A percentile compares a stretch with the other conserved stretches of the same genome.
Evolutionary conservation across 1,140 invertebrate species (phyloP).

Genomic region (Nylanderia fulva): DNA sequence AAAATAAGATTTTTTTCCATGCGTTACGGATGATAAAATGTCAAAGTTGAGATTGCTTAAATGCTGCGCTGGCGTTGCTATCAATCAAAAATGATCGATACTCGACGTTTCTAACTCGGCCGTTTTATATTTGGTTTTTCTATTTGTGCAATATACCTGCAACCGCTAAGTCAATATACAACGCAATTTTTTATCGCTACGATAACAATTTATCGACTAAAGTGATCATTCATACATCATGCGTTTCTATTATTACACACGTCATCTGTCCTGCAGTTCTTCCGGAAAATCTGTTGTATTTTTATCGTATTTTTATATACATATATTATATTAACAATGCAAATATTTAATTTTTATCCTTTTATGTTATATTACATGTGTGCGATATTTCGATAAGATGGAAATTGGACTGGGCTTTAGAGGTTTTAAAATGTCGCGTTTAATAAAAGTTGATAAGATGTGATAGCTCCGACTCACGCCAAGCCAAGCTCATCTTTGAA

Average conservation of each 20-base stretch:
- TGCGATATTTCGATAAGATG: background rate
- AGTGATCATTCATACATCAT: background rate
- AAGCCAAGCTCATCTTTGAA: background rate
- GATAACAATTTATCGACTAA: conserved; percentile 12
- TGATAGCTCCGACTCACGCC: too few relatives aligned
- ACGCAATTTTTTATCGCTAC: conserved; percentile 10
- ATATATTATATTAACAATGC: background rate
- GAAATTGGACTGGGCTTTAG: background rate
- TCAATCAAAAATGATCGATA: conserved; percentile 44
- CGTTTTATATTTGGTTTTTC: conserved; percentile 5
- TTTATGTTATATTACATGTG: background rate
- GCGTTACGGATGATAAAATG: conserved; percentile 19
- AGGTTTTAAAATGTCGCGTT: background rate
- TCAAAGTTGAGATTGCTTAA: conserved; percentile 54
- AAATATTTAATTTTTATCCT: conserved; percentile 23
- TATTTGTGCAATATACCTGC: conserved; percentile 11
- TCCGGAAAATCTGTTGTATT: background rate
- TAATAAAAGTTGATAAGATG: conserved; percentile 4
- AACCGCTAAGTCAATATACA: conserved; percentile 15
- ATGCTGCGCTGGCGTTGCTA: background rate
- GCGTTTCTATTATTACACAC: background rate
- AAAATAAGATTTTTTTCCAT: conserved; percentile 7
- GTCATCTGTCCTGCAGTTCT: background rate
- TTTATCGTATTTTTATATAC: background rate
- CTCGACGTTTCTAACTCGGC: background rate